These are phyloP conservation scores for Spilogale gracilis DNA, from an alignment of 2,113 vertebrate genomes.

Conservation along the genomic window DNA sequence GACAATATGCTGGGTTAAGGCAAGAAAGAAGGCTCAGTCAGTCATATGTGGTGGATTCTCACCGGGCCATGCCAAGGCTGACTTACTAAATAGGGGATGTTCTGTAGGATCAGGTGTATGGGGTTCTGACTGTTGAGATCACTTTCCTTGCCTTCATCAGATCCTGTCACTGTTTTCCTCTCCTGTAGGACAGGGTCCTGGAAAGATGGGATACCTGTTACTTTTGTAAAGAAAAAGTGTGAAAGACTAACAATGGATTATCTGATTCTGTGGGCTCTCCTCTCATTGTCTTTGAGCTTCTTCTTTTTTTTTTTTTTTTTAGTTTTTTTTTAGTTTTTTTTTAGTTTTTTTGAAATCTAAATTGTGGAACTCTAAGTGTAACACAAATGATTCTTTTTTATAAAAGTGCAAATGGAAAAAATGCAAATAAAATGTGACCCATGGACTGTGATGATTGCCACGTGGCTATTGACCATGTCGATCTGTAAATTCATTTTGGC, in stretches of 20 bases:
- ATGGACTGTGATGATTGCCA: neutral
- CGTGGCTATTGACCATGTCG: neutral
- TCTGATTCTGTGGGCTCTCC: neutral
- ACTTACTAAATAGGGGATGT: neutral
- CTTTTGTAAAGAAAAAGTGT: neutral
- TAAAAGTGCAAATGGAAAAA: constrained; percentile 35
- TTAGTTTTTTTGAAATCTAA: neutral
- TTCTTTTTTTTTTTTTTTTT: neutral
- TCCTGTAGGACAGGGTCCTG: neutral
- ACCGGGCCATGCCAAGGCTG: rapidly evolving
- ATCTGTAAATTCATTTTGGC: neutral
- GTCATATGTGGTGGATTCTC: neutral
- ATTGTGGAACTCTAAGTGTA: neutral
- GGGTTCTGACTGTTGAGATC: neutral
- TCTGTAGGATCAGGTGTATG: neutral
- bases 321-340: neutral
- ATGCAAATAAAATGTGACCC: neutral
- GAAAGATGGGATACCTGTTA: neutral
- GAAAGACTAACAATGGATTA: neutral
- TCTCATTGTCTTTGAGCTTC: neutral
- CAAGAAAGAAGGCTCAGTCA: neutral
- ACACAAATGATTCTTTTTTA: neutral
- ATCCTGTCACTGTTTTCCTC: neutral
- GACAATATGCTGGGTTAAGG: neutral
- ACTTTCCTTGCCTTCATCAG: neutral